Conservation (phyloP, 1,140 invertebrate genomes). For the Drosophila ironensis region DNA sequence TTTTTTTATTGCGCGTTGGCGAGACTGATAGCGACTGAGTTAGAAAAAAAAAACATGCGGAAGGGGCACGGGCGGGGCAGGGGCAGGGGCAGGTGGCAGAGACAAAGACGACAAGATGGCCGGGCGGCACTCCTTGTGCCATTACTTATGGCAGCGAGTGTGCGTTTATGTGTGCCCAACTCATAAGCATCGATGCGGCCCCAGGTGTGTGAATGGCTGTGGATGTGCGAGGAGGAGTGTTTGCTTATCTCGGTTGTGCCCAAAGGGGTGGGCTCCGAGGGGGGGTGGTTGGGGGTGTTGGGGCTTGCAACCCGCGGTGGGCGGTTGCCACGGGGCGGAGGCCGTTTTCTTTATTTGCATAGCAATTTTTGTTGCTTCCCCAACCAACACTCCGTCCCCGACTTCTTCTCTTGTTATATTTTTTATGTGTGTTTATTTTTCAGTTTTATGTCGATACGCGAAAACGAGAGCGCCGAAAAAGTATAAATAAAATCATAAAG, state of each 20-base stretch:
- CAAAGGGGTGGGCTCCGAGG: not conserved
- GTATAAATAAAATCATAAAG: conserved; percentile 70
- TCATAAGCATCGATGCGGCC: conserved; percentile 40
- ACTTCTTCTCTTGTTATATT: conserved; percentile 49
- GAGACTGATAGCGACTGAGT: conserved; percentile 56
- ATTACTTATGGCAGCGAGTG: conserved; percentile 35
- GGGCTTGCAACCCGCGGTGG: not conserved
- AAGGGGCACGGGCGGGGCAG: not conserved
- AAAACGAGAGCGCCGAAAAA: conserved; percentile 67
- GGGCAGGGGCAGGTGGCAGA: not conserved
- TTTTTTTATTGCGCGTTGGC: conserved; percentile 69
- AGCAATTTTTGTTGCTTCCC: conserved; percentile 60
- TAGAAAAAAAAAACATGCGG: too few species aligned
- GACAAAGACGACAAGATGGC: conserved; percentile 31
- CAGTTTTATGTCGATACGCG: conserved; percentile 75
- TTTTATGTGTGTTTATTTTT: conserved; percentile 74
- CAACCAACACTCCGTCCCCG: not conserved
- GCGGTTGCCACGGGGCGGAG: conserved; percentile 11
- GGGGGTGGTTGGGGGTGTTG: not conserved
- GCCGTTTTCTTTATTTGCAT: conserved; percentile 74
- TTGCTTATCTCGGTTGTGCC: conserved; percentile 45
- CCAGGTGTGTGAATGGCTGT: conserved; percentile 23
- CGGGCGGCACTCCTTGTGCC: conserved; percentile 53
- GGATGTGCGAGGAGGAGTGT: conserved; percentile 30
- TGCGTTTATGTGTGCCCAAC: conserved; percentile 27